Conservation (phyloP, 2,888 invertebrate species). For the Clusia tigrina region DNA sequence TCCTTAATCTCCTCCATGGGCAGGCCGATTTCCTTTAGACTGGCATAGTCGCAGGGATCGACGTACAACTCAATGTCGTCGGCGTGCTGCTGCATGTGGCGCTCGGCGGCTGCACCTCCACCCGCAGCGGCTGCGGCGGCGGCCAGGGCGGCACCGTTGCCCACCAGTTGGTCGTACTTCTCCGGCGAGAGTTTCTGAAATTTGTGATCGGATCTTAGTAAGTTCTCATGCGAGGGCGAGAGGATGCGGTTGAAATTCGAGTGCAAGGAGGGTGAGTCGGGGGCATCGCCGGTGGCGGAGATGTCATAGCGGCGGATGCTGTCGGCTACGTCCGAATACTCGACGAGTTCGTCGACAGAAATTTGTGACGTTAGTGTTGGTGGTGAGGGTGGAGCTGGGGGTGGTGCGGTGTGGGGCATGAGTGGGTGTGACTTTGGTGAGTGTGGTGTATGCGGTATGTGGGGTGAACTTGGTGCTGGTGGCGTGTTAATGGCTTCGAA, state of each 20-base stretch:
- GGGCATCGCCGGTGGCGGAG: constrained; percentile 29
- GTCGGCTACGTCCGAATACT: constrained; percentile 57
- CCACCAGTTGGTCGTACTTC: constrained; percentile 58
- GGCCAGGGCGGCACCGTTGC: constrained; percentile 42
- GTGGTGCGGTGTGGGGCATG: constrained; percentile 24
- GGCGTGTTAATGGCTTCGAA: constrained; percentile 16
- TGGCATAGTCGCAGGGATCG: constrained; percentile 60
- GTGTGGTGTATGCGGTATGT: constrained; percentile 39
- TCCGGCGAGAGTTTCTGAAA: constrained; percentile 62
- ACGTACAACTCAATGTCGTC: constrained; percentile 61
- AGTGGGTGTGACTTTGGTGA: constrained; percentile 38
- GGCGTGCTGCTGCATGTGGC: constrained; percentile 51
- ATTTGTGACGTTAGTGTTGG: constrained; percentile 27
- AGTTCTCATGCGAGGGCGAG: constrained; percentile 55
- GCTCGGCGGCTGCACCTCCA: constrained; percentile 41
- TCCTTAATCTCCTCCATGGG: constrained; percentile 68
- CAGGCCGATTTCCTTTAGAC: constrained; percentile 64
- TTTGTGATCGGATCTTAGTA: constrained; percentile 57
- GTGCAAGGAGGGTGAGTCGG: constrained; percentile 30
- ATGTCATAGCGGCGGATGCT: constrained; percentile 53
- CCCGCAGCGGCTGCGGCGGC: constrained; percentile 25
- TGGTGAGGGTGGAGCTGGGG: constrained; percentile 27
- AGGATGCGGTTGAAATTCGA: constrained; percentile 42
- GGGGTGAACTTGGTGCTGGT: constrained; percentile 20
- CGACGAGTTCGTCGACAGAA: constrained; percentile 54